Base-by-base conservation (phyloP, 2,797 vertebrate species). In the Pantherophis alleghaniensis region DNA sequence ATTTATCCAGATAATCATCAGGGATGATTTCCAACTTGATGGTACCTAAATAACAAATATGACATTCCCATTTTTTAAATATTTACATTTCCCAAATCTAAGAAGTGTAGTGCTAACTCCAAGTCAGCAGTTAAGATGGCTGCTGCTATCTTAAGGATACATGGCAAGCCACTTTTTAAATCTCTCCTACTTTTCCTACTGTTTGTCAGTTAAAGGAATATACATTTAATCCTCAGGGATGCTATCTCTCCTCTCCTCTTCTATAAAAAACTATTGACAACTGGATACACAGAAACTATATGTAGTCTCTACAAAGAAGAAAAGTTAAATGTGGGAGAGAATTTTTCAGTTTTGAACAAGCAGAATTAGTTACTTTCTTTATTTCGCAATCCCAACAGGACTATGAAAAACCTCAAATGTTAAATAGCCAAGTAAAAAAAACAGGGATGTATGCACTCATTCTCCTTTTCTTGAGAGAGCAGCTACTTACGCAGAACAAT, bases 401-500 rank as follows among this genome's bases (percentile, higher is more conserved):
- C 4, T 56, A 53, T 42, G 53, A 56, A 20, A 56, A 26, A 55
- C 32, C 28, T 88, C 32, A 32, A 56, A 11, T n/a, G 4, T 10
- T 47, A 7, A 55, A 28, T 3, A 63, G 61, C 16, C 14, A 89
- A 74, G 11, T 22, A 22, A 11, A 28, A 26, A 56, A 56, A 16
- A 5, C 4, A 92, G 51, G 20, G 22, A 10, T 42, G 20, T 57
- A n/a, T 55, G 4, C 57, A 32, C 14, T 74, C 42, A 20, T 66
- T 66, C 37, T 79, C 26, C 12, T 59, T 66, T 14, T 42, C 69
- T 26, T 88, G 63, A 11, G 51, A 56, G 16, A 86, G 3, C 10
- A 83, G 32, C 28, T 88, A 96, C 98, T 98, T 96, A 99, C 99
- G 90, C 94, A 92, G 97, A 98, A 66, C 99, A 99, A 92, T 99